These are phyloP conservation scores for Desoria tigrina DNA, from an alignment of 2,888 invertebrate species.

Conservation along the genomic window DNA sequence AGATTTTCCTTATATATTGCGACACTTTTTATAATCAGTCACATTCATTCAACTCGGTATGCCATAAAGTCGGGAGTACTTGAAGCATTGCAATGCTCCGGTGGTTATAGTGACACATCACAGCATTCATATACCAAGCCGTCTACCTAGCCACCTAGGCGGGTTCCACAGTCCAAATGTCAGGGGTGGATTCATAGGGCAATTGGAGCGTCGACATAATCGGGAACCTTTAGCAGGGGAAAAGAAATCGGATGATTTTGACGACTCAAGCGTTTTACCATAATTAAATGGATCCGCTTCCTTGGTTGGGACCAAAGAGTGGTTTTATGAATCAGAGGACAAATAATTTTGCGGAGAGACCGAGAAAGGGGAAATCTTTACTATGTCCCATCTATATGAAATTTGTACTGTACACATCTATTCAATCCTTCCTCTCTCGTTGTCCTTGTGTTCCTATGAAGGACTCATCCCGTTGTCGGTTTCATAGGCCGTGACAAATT, in stretches of 20 bases:
- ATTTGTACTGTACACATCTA: background rate
- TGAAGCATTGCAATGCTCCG: no score
- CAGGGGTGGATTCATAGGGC: slow-evolving; percentile 1
- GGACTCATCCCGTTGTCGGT: slow-evolving; percentile 16
- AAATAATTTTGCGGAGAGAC: slow-evolving; percentile 33
- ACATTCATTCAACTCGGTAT: no score
- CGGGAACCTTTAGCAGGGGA: background rate
- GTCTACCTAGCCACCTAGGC: no score
- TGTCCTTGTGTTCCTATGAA: background rate
- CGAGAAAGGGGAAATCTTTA: slow-evolving; percentile 29
- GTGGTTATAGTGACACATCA: no score
- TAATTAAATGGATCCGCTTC: slow-evolving; percentile 47
- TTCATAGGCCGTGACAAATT: slow-evolving; percentile 40
- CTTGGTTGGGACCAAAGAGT: slow-evolving; percentile 33
- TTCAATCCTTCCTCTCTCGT: background rate
- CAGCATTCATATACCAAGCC: no score
- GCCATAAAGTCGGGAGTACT: no score
- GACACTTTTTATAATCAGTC: no score
- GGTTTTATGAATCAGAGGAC: slow-evolving; percentile 44
- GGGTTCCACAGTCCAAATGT: background rate
- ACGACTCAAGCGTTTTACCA: slow-evolving; percentile 39
- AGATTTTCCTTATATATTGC: no score
- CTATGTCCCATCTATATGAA: background rate
- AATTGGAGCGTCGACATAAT: slow-evolving; percentile 1
- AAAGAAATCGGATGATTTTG: slow-evolving; percentile 22